These are phyloP conservation scores for Melanotaenia parkinsoni DNA, from an alignment of 2,797 vertebrate genomes.

Conservation along the genomic window DNA sequence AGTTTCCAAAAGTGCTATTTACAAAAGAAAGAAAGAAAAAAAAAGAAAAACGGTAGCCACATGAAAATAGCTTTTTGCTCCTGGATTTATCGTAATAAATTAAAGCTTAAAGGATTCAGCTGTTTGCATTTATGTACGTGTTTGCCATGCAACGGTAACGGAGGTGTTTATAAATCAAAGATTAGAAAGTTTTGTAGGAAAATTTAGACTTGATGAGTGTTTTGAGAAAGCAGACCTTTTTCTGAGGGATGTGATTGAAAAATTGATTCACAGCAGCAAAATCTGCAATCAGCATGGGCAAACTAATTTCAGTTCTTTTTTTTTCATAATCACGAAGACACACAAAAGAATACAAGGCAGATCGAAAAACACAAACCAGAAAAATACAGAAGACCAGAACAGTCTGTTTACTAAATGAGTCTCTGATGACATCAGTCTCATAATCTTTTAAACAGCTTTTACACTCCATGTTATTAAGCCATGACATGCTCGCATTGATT, in stretches of 20 bases:
- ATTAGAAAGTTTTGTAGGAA: too few species aligned
- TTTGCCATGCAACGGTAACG: background rate
- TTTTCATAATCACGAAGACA: slow-evolving; percentile 4
- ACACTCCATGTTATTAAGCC: too few species aligned
- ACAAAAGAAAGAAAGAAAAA: background rate
- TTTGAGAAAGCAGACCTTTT: background rate
- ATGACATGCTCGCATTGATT: background rate
- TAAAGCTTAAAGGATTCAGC: too few species aligned
- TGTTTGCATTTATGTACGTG: too few species aligned
- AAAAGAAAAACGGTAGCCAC: background rate
- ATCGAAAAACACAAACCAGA: background rate
- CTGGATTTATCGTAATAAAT: too few species aligned
- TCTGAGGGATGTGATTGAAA: background rate
- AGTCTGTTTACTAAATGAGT: too few species aligned
- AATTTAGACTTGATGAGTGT: background rate
- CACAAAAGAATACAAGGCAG: background rate
- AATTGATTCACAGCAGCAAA: slow-evolving; percentile 15
- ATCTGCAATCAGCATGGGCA: slow-evolving; percentile 9
- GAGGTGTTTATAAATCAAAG: background rate
- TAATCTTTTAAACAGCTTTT: too few species aligned
- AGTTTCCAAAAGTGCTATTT: background rate
- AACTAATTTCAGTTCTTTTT: background rate
- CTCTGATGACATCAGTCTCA: too few species aligned
- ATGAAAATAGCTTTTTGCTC: background rate
- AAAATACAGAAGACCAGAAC: background rate